These are phyloP conservation scores for Lasaia peninsularis DNA, from an alignment of 1,140 invertebrate species.

Conservation along the genomic window DNA sequence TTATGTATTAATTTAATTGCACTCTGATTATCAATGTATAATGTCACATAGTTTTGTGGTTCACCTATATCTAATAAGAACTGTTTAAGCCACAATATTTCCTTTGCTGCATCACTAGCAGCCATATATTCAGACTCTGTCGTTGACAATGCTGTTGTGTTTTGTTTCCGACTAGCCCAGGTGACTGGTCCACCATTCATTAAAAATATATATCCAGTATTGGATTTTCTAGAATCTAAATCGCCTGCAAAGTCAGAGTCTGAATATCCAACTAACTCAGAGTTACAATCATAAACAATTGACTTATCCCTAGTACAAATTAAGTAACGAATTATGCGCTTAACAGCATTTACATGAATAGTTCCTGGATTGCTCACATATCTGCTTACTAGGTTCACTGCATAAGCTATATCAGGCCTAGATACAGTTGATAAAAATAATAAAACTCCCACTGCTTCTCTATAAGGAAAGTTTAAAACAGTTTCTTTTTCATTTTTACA, in stretches of 20 bases:
- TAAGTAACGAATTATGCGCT: slow-evolving; percentile 1
- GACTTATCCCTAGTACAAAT: slow-evolving; percentile 25
- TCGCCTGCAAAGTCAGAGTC: slow-evolving; percentile 64
- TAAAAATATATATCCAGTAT: slow-evolving; percentile 39
- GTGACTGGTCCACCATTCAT: slow-evolving; percentile 43
- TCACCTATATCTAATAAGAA: slow-evolving; percentile 26
- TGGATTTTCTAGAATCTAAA: slow-evolving; percentile 45
- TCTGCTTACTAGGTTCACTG: slow-evolving; percentile 31
- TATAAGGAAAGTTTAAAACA: slow-evolving; percentile 30
- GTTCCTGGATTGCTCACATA: slow-evolving; percentile 24
- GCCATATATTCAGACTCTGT: slow-evolving; percentile 75
- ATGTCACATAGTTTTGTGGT: slow-evolving; percentile 6
- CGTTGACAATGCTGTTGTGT: slow-evolving; percentile 60
- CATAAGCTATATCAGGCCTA: slow-evolving; percentile 36
- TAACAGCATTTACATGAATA: background rate
- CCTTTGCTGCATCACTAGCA: slow-evolving; percentile 49
- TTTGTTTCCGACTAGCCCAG: slow-evolving; percentile 68
- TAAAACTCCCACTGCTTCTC: slow-evolving; percentile 39
- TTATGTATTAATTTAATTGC: slow-evolving; percentile 21
- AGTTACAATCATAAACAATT: slow-evolving; percentile 23
- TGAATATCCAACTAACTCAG: slow-evolving; percentile 28
- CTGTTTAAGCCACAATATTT: slow-evolving; percentile 46
- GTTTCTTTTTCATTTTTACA: slow-evolving; percentile 15
- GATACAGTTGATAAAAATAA: slow-evolving; percentile 27
- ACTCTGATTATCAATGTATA: slow-evolving; percentile 20